Evolutionary conservation across 2,888 invertebrate species (phyloP).

Genomic region (Calliopum simillimum): DNA sequence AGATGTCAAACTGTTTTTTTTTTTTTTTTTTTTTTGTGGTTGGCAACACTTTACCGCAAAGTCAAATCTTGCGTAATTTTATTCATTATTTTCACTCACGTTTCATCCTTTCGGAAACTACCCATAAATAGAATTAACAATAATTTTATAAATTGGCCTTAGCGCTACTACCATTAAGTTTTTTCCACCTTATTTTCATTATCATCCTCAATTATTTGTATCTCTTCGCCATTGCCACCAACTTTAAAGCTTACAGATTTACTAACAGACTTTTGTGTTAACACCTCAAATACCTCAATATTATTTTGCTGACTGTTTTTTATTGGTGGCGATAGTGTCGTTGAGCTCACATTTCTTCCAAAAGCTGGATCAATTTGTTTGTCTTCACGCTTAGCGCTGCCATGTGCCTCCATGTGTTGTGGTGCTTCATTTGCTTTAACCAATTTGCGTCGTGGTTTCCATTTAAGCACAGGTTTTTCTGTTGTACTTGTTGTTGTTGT

Average conservation of each 20-base stretch:
- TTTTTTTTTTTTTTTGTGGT: too few species aligned
- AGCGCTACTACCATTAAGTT: background rate
- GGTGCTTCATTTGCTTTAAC: constrained; percentile 7
- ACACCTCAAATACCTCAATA: constrained; percentile 54
- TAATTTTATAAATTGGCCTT: too few species aligned
- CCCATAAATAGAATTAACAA: too few species aligned
- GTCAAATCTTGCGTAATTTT: too few species aligned
- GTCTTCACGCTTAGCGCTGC: background rate
- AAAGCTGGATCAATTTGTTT: background rate
- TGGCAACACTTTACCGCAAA: too few species aligned
- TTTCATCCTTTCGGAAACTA: too few species aligned
- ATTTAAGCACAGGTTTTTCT: constrained; percentile 60
- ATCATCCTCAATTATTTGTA: constrained; percentile 61
- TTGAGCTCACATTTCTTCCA: background rate
- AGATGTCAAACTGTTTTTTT: too few species aligned
- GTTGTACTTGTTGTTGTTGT: constrained; percentile 53
- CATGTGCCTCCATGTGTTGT: background rate
- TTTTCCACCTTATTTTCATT: constrained; percentile 51
- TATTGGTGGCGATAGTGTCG: background rate
- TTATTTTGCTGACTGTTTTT: constrained; percentile 27
- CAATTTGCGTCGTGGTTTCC: constrained; percentile 60
- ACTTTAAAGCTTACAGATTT: constrained; percentile 71
- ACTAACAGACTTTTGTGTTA: constrained; percentile 69
- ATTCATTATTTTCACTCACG: too few species aligned
- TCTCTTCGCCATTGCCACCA: constrained; percentile 65